Base-by-base conservation (phyloP, 2,888 invertebrate genomes). In the Ernsta delagoae region DNA sequence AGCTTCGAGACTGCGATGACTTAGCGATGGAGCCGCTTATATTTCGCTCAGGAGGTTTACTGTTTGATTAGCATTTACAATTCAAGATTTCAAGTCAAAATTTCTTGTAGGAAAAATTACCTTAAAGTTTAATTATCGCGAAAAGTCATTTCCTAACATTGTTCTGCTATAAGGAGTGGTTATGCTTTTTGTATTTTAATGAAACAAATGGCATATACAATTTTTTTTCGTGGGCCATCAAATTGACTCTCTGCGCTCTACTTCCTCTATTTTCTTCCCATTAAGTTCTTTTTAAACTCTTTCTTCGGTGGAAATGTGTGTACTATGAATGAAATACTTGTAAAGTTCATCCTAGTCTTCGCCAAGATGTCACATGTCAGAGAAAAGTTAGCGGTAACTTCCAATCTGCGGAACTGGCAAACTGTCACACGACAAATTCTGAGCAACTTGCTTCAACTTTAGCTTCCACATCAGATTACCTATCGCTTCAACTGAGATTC, bases 21-120 rank as follows among this genome's bases (percentile, higher is more conserved):
- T n/a, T 11, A 24, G 7, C 41, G 34, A 53, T 66, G 9, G 54
- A 64, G 34, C 53, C 54, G 16, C 53, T 50, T 70, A 63, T 70
- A 63, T 45, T 9, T 16, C 12, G 5, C 34, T 53, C 34, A 9
- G 53, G 53, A 41, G 48, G 31, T 12, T 39, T 8, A 43, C 8
- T 36, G n/a, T 16, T n/a, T 39, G 8, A 7, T 39, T 39, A 36
- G 31, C 43, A 11, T 43, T 43, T 43, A 2, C 9, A 3, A 9
- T 43, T 43, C 4, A 43, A 4, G 8, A 11, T 9, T 9, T 9
- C 7, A 9, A 45, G n/a, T 45, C 5, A 4, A n/a, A n/a, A 5
- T n/a, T 6, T 45, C 5, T 3, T 45, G n/a, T 5, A 5, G n/a
- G 45, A 45, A 43, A 43, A 43, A 24, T 24, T 24, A 24, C 24